Conservation (phyloP, 2,113 vertebrate genomes). For the Coptodon bakossiorum region DNA sequence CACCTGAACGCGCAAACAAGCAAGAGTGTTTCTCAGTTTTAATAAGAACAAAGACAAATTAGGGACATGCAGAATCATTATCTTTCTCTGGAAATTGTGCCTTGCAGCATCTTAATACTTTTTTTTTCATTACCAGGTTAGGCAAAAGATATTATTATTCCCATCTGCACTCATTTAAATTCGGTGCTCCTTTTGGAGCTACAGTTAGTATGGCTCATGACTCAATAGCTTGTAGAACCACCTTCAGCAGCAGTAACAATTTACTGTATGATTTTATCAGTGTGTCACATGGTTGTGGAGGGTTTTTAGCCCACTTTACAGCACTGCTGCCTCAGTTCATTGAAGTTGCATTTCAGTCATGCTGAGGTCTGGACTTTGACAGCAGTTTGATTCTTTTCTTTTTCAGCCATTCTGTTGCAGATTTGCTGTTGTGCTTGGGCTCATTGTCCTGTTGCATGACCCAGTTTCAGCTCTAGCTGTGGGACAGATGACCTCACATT, state of each 20-base stretch:
- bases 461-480: neutral
- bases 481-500: neutral
- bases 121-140: neutral
- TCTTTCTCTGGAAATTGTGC: neutral
- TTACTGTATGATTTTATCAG: neutral
- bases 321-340: rapidly evolving
- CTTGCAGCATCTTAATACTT: neutral
- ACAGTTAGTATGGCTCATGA: neutral
- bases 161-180: neutral
- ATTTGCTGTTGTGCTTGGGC: neutral
- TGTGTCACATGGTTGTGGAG: neutral
- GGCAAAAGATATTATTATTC: neutral
- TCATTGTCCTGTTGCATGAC: neutral
- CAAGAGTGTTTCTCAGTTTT: neutral
- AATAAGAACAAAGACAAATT: neutral
- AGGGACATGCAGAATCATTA: neutral
- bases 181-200: neutral
- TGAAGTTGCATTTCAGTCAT: neutral
- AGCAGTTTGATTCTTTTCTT: neutral
- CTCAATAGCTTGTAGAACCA: neutral
- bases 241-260: neutral
- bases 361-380: neutral
- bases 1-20: slow-evolving; percentile 70
- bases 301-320: neutral
- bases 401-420: neutral